Percentiles rank a stretch among this genome's conserved stretches.
These are phyloP conservation scores for Macroteleia sp. DNA, from an alignment of 2,888 invertebrate genomes.

Conservation along the genomic window DNA sequence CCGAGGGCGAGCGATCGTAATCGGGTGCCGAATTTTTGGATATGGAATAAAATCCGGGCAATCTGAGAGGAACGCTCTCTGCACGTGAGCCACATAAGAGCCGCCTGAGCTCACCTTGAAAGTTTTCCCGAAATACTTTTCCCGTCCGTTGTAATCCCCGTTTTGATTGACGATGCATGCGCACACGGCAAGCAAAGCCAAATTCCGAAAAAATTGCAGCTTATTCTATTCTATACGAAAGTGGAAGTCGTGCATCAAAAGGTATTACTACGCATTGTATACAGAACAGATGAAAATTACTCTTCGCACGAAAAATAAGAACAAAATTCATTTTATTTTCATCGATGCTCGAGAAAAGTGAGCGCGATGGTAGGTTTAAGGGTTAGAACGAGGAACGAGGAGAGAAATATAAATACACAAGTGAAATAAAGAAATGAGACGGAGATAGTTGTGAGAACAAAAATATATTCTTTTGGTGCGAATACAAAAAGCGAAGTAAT, in stretches of 20 bases:
- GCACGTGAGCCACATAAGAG: too few species aligned
- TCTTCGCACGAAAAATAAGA: slow-evolving; percentile 49
- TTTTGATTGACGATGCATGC: slow-evolving; percentile 16
- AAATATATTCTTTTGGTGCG: slow-evolving; percentile 37
- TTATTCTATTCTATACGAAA: too few species aligned
- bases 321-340: slow-evolving; percentile 47
- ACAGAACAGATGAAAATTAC: slow-evolving; percentile 45
- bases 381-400: neutral
- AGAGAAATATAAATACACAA: neutral
- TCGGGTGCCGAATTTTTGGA: too few species aligned
- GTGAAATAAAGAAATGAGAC: too few species aligned
- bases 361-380: too few species aligned
- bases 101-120: too few species aligned
- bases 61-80: too few species aligned
- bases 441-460: too few species aligned
- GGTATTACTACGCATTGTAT: slow-evolving; percentile 35
- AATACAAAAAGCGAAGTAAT: slow-evolving; percentile 30
- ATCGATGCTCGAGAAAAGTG: neutral
- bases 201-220: slow-evolving; percentile 28
- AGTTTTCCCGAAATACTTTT: too few species aligned
- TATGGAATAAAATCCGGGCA: too few species aligned
- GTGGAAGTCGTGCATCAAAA: slow-evolving; percentile 37
- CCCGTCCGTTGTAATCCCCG: too few species aligned
- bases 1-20: too few species aligned
- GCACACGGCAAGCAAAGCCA: slow-evolving; percentile 23